Percentiles rank a stretch among this genome's conserved stretches.
Conservation (phyloP, 2,113 vertebrate genomes). For the Hypocryptadius cinnamomeus region DNA sequence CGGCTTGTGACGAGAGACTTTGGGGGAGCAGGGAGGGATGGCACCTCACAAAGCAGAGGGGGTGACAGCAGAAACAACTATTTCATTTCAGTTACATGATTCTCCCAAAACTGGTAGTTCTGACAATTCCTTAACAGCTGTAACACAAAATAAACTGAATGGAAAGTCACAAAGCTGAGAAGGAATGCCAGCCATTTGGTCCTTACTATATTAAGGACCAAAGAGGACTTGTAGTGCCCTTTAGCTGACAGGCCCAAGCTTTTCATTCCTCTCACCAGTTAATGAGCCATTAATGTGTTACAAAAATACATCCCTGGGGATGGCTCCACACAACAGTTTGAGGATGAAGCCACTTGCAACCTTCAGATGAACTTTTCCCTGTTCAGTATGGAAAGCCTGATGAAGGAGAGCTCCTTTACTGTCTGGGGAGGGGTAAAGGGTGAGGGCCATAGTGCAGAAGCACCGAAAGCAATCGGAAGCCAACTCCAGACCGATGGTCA, state of each 20-base stretch:
- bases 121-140: not conserved
- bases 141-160: not conserved
- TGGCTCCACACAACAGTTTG: not conserved
- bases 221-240: not conserved
- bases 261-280: not conserved
- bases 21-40: not conserved
- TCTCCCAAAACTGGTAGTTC: not conserved
- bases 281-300: not conserved
- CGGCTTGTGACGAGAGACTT: rapidly evolving
- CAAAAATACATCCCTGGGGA: not conserved
- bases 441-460: not conserved
- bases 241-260: not conserved
- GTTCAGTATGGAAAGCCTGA: not conserved
- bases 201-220: not conserved
- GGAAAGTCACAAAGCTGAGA: not conserved
- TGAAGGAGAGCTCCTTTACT: rapidly evolving
- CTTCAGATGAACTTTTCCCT: not conserved
- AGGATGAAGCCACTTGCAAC: not conserved
- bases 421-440: not conserved
- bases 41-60: not conserved
- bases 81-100: not conserved
- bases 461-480: not conserved
- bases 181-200: not conserved
- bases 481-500: rapidly evolving
- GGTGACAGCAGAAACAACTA: rapidly evolving